Conservation (phyloP, 2,113 vertebrate genomes). For the Sceloporus tristichus region DNA sequence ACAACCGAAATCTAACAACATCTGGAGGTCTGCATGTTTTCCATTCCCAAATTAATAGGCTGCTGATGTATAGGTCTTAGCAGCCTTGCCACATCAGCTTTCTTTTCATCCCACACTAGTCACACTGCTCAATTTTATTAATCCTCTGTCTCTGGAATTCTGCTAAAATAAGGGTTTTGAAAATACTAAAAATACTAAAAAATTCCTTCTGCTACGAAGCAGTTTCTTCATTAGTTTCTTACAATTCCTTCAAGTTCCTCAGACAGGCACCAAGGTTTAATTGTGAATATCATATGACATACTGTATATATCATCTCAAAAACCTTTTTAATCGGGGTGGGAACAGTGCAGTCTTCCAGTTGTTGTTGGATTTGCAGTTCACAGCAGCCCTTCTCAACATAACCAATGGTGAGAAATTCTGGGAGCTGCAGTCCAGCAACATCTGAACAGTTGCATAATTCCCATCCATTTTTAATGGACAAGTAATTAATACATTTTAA, state of each 20-base stretch:
- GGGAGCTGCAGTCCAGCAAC: too few species aligned
- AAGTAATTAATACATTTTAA: neutral
- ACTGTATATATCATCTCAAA: neutral
- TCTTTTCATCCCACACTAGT: neutral
- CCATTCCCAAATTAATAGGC: too few species aligned
- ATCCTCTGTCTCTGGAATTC: neutral
- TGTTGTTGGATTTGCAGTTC: too few species aligned
- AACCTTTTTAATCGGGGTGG: too few species aligned
- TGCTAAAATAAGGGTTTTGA: neutral
- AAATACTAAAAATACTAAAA: neutral
- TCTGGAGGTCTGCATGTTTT: neutral
- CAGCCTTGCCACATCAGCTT: neutral
- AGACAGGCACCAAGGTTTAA: neutral
- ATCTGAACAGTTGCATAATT: too few species aligned
- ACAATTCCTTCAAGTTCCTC: neutral
- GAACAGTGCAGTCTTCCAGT: too few species aligned
- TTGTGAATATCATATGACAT: neutral
- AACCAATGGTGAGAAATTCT: too few species aligned
- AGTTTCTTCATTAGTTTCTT: neutral
- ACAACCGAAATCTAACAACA: neutral
- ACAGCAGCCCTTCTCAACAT: too few species aligned
- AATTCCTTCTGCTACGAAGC: neutral
- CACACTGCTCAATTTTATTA: neutral
- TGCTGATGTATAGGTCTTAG: neutral
- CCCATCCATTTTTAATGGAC: neutral